phyloP scores from a whole-genome alignment of 2,888 invertebrate species.

The Drosophila parthenogenetica region DNA sequence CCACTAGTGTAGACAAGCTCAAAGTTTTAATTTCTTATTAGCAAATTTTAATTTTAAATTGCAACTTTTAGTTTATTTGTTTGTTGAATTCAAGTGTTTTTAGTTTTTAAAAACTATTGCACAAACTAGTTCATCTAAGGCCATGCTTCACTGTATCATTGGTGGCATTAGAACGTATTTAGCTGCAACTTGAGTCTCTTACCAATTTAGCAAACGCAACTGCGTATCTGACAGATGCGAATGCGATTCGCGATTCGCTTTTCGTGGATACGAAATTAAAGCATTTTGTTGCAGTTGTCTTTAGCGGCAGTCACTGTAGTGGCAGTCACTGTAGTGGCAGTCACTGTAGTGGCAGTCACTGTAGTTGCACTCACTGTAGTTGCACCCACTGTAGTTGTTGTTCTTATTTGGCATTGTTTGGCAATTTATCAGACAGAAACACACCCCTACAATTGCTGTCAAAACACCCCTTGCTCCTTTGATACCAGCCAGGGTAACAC shows the following conservation, averaged over 20 bases:
- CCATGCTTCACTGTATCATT: background rate
- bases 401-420: conserved; percentile 44
- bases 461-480: background rate
- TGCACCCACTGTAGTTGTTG: conserved; percentile 20
- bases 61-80: too few relatives aligned
- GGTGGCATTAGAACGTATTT: background rate
- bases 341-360: conserved; percentile 14
- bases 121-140: background rate
- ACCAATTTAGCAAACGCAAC: conserved; percentile 69
- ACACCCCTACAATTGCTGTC: conserved; percentile 26
- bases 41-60: too few relatives aligned
- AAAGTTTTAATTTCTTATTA: too few relatives aligned
- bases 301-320: too few relatives aligned
- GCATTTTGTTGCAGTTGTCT: conserved; percentile 50
- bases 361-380: background rate
- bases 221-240: conserved; percentile 69
- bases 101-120: too few relatives aligned
- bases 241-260: conserved; percentile 21
- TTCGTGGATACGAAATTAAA: conserved; percentile 22
- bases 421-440: conserved; percentile 67
- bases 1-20: too few relatives aligned
- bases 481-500: too few relatives aligned
- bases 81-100: too few relatives aligned
- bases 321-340: too few relatives aligned
- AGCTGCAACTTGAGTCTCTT: conserved; percentile 21